Evolutionary conservation across 2,113 vertebrate genomes (phyloP), one percentile per base, ranked within the genome.

Genomic region (Tapirus terrestris): DNA sequence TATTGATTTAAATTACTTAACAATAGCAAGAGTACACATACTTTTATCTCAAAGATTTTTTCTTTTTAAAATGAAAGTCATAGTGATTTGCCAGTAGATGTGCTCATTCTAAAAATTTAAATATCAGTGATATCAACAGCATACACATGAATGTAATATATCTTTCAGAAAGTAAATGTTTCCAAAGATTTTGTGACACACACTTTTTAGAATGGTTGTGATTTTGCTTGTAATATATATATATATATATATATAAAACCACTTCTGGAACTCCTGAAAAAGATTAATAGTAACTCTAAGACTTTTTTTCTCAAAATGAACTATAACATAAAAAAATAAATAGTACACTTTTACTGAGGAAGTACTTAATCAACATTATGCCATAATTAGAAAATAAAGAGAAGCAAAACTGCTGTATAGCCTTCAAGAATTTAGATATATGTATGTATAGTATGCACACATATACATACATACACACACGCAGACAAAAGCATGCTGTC

Each of bases 1-100:
- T 93, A 91, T 82, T 84, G 85, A 92, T 92, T 95, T 80, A 93
- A 97, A 87, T 94, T 79, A 51, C 39, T 67, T 61, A 85, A 92
- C 53, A 88, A 85, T 20, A 96, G 27, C 60, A 90, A 92, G 23
- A 94, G 18, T 60, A 89, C 63, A 81, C 12, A 67, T 6, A 89
- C 0, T 88, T 96, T 85, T 90, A 17, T 25, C 27, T 72, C 39
- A 72, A 73, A 48, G 51, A 75, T 23, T 83, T 85, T 72, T 83
- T 51, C 45, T 84, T 45, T 93, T 67, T 36, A 68, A 90, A 90
- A 65, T 39, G 65, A 91, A 91, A 58, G 67, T 36, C 36, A 88
- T 8, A 83, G 18, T 29, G n/a, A 85, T 25, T 94, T 96, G 45
- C 36, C 36, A 86, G 77, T 33, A 91, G n/a, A 85, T 51, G 82